Evolutionary conservation across 2,113 vertebrate genomes (phyloP).

Genomic region (Telmatochromis sp.): DNA sequence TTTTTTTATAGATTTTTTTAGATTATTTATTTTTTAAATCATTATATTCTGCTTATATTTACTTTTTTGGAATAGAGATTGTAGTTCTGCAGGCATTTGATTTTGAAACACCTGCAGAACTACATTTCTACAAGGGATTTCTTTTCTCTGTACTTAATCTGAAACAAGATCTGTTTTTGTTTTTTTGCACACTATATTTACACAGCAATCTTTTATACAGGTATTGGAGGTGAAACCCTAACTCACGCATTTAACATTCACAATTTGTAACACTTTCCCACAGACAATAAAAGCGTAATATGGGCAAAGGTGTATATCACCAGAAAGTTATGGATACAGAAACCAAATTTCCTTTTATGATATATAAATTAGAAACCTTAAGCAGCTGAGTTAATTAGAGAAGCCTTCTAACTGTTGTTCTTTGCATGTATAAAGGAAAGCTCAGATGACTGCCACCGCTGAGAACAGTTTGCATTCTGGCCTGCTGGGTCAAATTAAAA

Average conservation of each 20-base stretch:
- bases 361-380: not conserved
- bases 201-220: not conserved
- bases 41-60: not conserved
- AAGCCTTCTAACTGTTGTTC: not conserved
- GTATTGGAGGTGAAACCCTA: not conserved
- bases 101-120: not conserved
- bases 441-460: not conserved
- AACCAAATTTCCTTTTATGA: not conserved
- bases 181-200: not conserved
- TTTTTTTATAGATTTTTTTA: not conserved
- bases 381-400: not conserved
- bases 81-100: not conserved
- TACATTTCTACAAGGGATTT: not conserved
- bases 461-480: not conserved
- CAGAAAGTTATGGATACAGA: not conserved
- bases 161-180: not conserved
- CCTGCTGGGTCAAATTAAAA: not conserved
- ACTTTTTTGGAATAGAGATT: not conserved
- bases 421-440: not conserved
- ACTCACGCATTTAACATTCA: not conserved
- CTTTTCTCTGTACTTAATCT: not conserved
- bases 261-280: not conserved
- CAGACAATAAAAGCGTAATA: not conserved
- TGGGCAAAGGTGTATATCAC: not conserved
- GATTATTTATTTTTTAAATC: not conserved